Conservation (phyloP, 2,113 vertebrate genomes). For the Arizona elegans region DNA sequence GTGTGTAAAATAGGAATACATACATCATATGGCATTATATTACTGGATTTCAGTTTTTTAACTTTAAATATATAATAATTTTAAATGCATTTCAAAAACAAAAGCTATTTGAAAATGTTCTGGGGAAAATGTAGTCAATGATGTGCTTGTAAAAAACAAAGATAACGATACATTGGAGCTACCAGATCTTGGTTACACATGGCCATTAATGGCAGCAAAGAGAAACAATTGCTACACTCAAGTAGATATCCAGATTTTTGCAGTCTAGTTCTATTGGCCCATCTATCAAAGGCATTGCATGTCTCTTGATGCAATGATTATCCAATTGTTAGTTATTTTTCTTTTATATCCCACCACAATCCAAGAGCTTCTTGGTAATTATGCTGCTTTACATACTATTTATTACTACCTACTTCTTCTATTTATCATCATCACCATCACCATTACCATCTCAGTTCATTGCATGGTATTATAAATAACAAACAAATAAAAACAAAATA, state of each 20-base stretch:
- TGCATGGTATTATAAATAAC: background rate
- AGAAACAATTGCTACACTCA: background rate
- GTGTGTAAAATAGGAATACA: conserved; percentile 12
- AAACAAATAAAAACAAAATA: background rate
- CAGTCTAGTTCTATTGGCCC: background rate
- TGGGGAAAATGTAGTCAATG: background rate
- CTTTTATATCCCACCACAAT: background rate
- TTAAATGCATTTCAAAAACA: conserved; percentile 3
- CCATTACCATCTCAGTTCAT: background rate
- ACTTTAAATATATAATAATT: background rate
- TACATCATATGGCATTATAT: background rate
- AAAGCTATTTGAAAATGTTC: background rate
- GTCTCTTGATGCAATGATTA: background rate
- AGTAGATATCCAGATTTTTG: background rate
- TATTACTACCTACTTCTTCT: background rate
- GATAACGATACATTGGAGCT: background rate
- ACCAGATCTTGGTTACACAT: background rate
- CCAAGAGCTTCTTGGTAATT: background rate
- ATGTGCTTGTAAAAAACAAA: background rate
- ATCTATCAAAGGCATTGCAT: background rate
- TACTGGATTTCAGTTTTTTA: background rate
- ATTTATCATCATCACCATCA: background rate
- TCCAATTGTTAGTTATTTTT: background rate
- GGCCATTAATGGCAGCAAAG: background rate
- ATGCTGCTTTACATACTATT: background rate